Base-by-base conservation (phyloP, 2,113 vertebrate genomes). In the Azemiops feae region DNA sequence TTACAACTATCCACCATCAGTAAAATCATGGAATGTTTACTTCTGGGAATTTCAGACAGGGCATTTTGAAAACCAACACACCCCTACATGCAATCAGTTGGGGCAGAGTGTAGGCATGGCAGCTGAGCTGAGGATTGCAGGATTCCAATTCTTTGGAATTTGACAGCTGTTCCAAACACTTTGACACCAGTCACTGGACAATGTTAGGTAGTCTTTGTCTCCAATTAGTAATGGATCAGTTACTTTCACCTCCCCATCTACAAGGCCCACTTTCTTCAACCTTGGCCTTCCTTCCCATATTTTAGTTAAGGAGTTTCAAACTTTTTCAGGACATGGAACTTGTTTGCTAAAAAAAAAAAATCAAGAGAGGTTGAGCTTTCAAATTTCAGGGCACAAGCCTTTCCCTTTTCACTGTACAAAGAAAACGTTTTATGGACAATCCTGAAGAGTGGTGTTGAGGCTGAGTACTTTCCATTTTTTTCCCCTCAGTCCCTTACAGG, bases 111-210 rank as follows among this genome's bases (percentile, higher is more conserved):
- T 88, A n/a, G 47, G 86, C 47, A 18, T 16, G 57, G 85, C 91
- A 92, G 85, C 91, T 87, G 91, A 92, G 91, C 55, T 52, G 30
- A 87, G 43, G 55, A 87, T 92, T 92, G 43, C 23, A 60, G 30
- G 85, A 58, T 87, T 64, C 54, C 54, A 55, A 60, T 43, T 23
- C 85, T 50, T 22, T 87, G 91, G 91, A 92, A 92, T 87, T 52
- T 92, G 91, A 87, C 91, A 92, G 91, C 91, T 92, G 91, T 92
- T 87, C 85, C 91, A 87, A 86, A 55, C 55, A 50, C 55, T 92
- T 87, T 92, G 69, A 90, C 60, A 53, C 47, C 30, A 53, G 60
- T 52, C 30, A 9, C 34, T 60, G 91, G 27, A 58, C 34, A 87
- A 92, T 91, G 43, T 64, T 85, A 58, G 54, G 39, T 54, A 87